Conservation (phyloP, 92 coral and sea anemone genomes). For the Scolanthus callimorphus region DNA sequence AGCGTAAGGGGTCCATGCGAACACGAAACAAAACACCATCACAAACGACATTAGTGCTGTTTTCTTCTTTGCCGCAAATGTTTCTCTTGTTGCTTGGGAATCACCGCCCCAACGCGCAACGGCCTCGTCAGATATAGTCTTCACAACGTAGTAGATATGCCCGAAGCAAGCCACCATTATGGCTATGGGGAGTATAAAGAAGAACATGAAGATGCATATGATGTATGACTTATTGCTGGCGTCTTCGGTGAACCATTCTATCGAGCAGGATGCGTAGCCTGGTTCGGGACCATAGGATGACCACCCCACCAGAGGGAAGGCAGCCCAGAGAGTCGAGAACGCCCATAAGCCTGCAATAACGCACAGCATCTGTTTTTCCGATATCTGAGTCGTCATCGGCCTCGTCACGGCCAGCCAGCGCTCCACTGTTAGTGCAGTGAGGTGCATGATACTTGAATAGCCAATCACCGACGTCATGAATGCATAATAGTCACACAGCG, state of each 20-base stretch:
- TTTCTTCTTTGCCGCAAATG: conserved; percentile 14
- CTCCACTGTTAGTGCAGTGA: conserved; percentile 23
- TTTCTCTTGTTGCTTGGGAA: conserved; percentile 20
- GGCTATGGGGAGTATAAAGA: conserved; percentile 6
- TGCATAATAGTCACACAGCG: conserved; percentile 7
- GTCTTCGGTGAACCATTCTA: conserved; percentile 21
- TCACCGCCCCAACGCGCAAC: conserved; percentile 18
- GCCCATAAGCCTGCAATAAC: conserved; percentile 14
- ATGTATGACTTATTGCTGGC: conserved; percentile 3
- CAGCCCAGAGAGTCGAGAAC: conserved; percentile 28
- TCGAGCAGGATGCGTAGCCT: conserved; percentile 11
- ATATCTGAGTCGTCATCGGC: not conserved
- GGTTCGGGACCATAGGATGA: conserved; percentile 34
- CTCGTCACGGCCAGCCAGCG: conserved; percentile 4
- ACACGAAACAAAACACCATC: conserved; percentile 23
- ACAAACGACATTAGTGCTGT: conserved; percentile 22
- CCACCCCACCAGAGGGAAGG: conserved; percentile 38
- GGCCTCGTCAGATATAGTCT: conserved; percentile 18
- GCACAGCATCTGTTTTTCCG: not conserved
- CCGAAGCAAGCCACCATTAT: conserved; percentile 13
- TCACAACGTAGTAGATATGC: conserved; percentile 15
- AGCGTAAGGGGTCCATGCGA: conserved; percentile 42
- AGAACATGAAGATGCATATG: conserved; percentile 18
- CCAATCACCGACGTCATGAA: conserved; percentile 18
- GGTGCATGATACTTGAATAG: conserved; percentile 18